Evolutionary conservation across 2,797 vertebrate species (phyloP), one percentile per base, ranked within the genome.

Genomic region (Halcyon leucocephala): DNA sequence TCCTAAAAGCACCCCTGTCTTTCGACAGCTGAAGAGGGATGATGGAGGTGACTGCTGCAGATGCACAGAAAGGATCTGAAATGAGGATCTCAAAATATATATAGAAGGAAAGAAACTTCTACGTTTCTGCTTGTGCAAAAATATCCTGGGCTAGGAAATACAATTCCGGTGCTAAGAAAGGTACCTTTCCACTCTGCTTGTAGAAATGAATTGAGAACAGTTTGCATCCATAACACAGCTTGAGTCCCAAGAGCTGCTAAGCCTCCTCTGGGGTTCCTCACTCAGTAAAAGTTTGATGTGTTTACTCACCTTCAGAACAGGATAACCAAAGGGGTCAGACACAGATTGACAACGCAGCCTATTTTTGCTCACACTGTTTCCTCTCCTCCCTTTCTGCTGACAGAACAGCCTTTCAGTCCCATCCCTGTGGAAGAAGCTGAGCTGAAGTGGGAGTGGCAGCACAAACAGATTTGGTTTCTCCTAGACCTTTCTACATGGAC

Each of bases 371-470:
- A 73, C 54, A 71, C 88, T 78, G 62, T 91, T 94, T 92, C 82
- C 42, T 77, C 71, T 81, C 57, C 37, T 95, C 57, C 49, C 44
- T 86, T 71, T 64, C 82, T 74, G 57, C 84, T 91, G 80, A 71
- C 44, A 81, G 87, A 94, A 82, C 54, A 90, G 80, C 86, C 84
- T 86, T 89, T 77, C 76, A 83, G 89, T 64, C 58, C 82, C 69
- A 83, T 88, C 41, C 52, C 42, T 46, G 81, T 9, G 0, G 87
- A 83, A 83, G 29, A 90, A 83, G 85, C 87, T 52, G 85, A 94
- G 87, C 41, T 94, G 67, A 95, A 96, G 91, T 73, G 70, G 74
- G 86, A 96, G 67, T 80, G 93, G 90, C 89, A 94, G 89, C 48
- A 62, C 81, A 96, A 95, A 94, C 89, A 91, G 74, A 92, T 85